phyloP scores from a whole-genome alignment of 2,113 vertebrate genomes.

The Oplegnathus fasciatus region DNA sequence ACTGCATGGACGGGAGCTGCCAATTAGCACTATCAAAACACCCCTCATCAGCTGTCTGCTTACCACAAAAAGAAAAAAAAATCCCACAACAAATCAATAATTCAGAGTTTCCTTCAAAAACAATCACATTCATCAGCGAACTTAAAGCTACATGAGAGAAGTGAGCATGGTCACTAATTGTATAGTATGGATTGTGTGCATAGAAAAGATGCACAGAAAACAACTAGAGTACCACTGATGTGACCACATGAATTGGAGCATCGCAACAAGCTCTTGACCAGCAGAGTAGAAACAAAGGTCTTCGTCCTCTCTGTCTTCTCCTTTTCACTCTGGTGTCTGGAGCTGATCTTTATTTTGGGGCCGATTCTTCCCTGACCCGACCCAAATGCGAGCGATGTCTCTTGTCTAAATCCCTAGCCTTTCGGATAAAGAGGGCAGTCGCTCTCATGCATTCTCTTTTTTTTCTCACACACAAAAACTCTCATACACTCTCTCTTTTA shows the following conservation, averaged over 20 bases:
- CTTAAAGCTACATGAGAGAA: slow-evolving; percentile 9
- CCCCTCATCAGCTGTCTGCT: slow-evolving; percentile 79
- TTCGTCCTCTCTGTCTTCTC: slow-evolving; percentile 6
- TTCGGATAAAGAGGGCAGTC: slow-evolving; percentile 71
- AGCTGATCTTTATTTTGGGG: slow-evolving; percentile 36
- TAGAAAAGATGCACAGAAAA: slow-evolving; percentile 19
- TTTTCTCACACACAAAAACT: slow-evolving; percentile 6
- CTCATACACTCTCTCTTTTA: slow-evolving; percentile 24
- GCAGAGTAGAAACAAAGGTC: slow-evolving; percentile 45
- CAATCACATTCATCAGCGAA: slow-evolving; percentile 58
- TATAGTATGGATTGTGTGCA: slow-evolving; percentile 27
- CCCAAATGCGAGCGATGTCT: slow-evolving; percentile 69
- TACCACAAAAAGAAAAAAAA: slow-evolving; percentile 54
- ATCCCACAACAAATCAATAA: slow-evolving; percentile 71
- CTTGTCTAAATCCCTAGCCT: slow-evolving; percentile 54
- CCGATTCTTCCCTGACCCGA: slow-evolving; percentile 7
- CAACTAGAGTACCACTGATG: background rate
- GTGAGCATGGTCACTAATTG: slow-evolving; percentile 39
- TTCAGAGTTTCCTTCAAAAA: slow-evolving; percentile 62
- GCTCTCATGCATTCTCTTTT: slow-evolving; percentile 43
- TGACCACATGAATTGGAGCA: slow-evolving; percentile 7
- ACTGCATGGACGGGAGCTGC: slow-evolving; percentile 79
- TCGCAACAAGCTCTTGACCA: background rate
- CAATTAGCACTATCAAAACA: slow-evolving; percentile 86
- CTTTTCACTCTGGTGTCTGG: slow-evolving; percentile 22